phyloP scores from a whole-genome alignment of 2,797 vertebrate species.

The Hydrophis major region DNA sequence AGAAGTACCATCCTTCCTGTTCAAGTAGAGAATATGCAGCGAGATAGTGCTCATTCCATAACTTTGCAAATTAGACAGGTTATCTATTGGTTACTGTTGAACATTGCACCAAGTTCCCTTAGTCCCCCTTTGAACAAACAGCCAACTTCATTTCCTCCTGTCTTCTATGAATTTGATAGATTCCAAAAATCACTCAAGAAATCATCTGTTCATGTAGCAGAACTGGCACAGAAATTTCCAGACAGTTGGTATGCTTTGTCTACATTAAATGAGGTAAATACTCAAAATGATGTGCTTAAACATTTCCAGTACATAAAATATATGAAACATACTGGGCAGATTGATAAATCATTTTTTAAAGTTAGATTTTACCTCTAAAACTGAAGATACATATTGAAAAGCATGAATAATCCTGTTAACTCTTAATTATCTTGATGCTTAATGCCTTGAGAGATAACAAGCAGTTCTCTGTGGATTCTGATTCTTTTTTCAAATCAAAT shows the following conservation, averaged over 20 bases:
- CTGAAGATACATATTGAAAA: not conserved
- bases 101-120: not conserved
- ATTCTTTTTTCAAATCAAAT: not conserved
- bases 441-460: not conserved
- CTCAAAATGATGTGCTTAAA: not conserved
- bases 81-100: slow-evolving; percentile 84
- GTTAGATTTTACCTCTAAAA: not conserved
- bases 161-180: slow-evolving; percentile 85
- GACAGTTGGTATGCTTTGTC: slow-evolving; percentile 64
- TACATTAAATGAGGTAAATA: slow-evolving; percentile 79
- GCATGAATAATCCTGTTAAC: not conserved
- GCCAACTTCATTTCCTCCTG: not conserved
- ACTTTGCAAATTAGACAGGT: slow-evolving; percentile 80
- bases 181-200: slow-evolving; percentile 78
- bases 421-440: not conserved
- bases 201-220: slow-evolving; percentile 68
- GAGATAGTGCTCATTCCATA: slow-evolving; percentile 76
- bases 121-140: not conserved
- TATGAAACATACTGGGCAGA: not conserved
- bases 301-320: not conserved
- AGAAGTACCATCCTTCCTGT: slow-evolving; percentile 78
- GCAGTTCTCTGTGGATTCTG: not conserved
- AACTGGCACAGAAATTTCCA: slow-evolving; percentile 50
- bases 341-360: not conserved
- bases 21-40: slow-evolving; percentile 89